Evolutionary conservation across 2,797 vertebrate species (phyloP), one percentile per base, ranked within the genome.

Genomic region (Acanthurus tractus): DNA sequence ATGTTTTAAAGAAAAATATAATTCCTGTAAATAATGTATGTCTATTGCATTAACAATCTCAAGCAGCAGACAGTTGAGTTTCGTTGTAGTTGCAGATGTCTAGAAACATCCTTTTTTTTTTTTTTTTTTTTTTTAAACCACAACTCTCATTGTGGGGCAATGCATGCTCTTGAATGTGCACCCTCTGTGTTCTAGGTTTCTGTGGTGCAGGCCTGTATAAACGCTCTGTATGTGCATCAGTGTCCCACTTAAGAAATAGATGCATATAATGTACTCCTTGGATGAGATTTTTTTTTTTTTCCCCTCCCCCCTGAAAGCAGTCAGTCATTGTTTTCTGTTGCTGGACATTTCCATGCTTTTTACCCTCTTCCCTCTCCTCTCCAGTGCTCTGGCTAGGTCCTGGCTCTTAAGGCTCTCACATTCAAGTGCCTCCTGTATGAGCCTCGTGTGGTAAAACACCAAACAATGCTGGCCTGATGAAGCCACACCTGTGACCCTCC

Each of bases 391-490:
- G 85, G 73, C 69, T 75, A 12, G 74, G 79, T 71, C 79, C 63
- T 64, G 91, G 89, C 90, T 92, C 90, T 79, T 70, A 91, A 91
- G 88, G 91, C 89, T 88, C 89, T 89, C 84, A 82, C 88, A 80
- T 92, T 93, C 76, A 94, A 95, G 93, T 95, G 93, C 94, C 93
- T 94, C 90, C 90, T 64, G 81, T 83, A 84, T 45, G 92, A 93
- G 90, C 92, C 89, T 83, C n/a, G 75, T 88, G 77, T 86, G 82
- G 84, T 65, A 34, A 85, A 86, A 84, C 83, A 86, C 77, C 85
- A 63, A 82, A 84, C 76, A 74, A 81, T 74, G 82, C 73, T 78
- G 82, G 82, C 86, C 85, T 55, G 0, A 76, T 45, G 42, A 83
- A 82, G 81, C 83, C 80, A 76, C 86, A 81, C 65, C 83, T 65